Base-by-base conservation (phyloP, 2,888 invertebrate species). In the Pegoplata infirma region DNA sequence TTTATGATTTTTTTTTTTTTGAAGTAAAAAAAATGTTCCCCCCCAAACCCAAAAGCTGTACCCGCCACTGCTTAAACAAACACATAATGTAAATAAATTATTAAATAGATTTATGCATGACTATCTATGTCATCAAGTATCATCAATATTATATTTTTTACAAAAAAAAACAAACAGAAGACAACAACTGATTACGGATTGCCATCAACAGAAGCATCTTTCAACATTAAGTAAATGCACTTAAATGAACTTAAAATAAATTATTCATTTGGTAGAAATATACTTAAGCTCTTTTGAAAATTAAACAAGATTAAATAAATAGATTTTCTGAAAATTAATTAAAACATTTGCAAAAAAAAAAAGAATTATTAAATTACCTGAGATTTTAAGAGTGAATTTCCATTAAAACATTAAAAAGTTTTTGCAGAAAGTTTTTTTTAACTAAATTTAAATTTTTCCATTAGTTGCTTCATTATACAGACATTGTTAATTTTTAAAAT, bases 31-130 rank as follows among this genome's bases (percentile, higher is more conserved):
- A n/a, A n/a, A n/a, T n/a, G n/a, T n/a, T n/a, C n/a, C n/a, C n/a
- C n/a, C n/a, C n/a, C n/a, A n/a, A n/a, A n/a, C n/a, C n/a, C n/a
- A n/a, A n/a, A n/a, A n/a, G n/a, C n/a, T n/a, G n/a, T n/a, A n/a
- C n/a, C n/a, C n/a, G n/a, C n/a, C n/a, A n/a, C n/a, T n/a, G n/a
- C n/a, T n/a, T n/a, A n/a, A 28, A 28, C 28, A 28, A 2, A 28
- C 28, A 28, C 28, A 32, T 5, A 32, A 32, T 21, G 36, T 12
- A 68, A 58, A 58, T 58, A 21, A 58, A 58, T 58, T 21, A 21
- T 21, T 58, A 40, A 56, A 56, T 40, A 19, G 36, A 19, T 19
- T 21, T 40, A 21, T 58, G 21, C 21, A 36, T 55, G 36, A 36
- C 12, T 36, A 40, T 56, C 16, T 40, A 21, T 40, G 40, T 58